These are phyloP conservation scores for Periplaneta americana DNA, from an alignment of 1,140 invertebrate species.

Conservation along the genomic window DNA sequence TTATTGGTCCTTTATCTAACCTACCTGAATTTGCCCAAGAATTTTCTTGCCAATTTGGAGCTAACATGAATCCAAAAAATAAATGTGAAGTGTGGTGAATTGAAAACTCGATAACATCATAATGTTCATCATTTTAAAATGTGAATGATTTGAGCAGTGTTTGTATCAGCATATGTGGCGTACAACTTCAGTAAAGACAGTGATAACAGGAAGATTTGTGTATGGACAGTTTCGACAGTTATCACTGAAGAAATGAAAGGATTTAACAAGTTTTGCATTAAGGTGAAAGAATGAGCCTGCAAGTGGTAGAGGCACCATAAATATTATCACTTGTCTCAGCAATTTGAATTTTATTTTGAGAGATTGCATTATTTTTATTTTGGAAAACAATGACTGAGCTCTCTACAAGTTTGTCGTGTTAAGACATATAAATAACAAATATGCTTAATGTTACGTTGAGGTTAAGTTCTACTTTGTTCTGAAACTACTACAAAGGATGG, in stretches of 20 bases:
- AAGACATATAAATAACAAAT: neutral
- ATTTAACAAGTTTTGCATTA: neutral
- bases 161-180: neutral
- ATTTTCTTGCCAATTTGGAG: conserved; percentile 74
- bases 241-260: neutral
- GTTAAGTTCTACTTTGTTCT: neutral
- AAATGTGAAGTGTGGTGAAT: conserved; percentile 92
- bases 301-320: neutral
- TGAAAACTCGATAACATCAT: neutral
- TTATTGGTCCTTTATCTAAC: conserved; percentile 87
- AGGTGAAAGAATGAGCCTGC: neutral
- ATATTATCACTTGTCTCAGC: neutral
- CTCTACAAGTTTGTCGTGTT: neutral
- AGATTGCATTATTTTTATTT: neutral
- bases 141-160: neutral
- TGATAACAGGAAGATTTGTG: neutral
- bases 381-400: neutral
- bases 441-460: neutral
- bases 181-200: neutral
- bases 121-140: neutral
- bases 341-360: neutral
- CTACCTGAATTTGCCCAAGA: conserved; percentile 80
- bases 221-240: neutral
- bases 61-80: conserved; percentile 82
- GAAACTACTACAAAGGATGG: neutral